phyloP scores from a whole-genome alignment of 2,888 invertebrate genomes.

The Mimumesa dahlbomi region DNA sequence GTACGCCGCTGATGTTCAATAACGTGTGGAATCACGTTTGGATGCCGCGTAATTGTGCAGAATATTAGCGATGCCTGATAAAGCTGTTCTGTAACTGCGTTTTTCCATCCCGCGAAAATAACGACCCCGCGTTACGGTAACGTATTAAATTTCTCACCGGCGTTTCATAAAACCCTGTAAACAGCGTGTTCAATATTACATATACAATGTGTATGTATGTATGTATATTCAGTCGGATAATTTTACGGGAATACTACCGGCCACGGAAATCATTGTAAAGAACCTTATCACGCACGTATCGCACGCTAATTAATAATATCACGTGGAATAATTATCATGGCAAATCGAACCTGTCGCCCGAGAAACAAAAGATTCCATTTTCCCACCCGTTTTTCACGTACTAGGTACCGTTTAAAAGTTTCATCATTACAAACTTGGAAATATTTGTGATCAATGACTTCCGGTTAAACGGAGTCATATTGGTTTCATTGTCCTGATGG shows the following conservation, averaged over 20 bases:
- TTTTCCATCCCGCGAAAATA: not conserved
- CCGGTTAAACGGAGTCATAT: too few relatives aligned
- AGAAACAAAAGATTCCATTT: not conserved
- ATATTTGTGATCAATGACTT: too few relatives aligned
- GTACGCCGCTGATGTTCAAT: too few relatives aligned
- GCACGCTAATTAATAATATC: constrained; percentile 9
- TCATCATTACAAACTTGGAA: not conserved
- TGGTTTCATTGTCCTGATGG: too few relatives aligned
- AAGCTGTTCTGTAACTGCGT: not conserved
- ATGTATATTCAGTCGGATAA: not conserved
- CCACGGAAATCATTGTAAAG: constrained; percentile 5
- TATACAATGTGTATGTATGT: too few relatives aligned
- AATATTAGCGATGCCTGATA: not conserved
- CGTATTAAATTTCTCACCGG: constrained; percentile 5
- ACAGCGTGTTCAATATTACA: not conserved
- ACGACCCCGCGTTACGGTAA: not conserved
- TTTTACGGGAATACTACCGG: not conserved
- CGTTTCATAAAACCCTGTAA: not conserved
- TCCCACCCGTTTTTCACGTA: not conserved
- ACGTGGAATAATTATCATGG: constrained; percentile 5
- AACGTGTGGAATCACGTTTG: too few relatives aligned
- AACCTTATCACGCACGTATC: not conserved
- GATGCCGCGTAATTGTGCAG: not conserved
- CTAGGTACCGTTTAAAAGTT: not conserved
- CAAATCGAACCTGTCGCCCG: not conserved